These are phyloP conservation scores for Drosophila arizonae DNA, from an alignment of 1,140 invertebrate genomes.

Conservation along the genomic window DNA sequence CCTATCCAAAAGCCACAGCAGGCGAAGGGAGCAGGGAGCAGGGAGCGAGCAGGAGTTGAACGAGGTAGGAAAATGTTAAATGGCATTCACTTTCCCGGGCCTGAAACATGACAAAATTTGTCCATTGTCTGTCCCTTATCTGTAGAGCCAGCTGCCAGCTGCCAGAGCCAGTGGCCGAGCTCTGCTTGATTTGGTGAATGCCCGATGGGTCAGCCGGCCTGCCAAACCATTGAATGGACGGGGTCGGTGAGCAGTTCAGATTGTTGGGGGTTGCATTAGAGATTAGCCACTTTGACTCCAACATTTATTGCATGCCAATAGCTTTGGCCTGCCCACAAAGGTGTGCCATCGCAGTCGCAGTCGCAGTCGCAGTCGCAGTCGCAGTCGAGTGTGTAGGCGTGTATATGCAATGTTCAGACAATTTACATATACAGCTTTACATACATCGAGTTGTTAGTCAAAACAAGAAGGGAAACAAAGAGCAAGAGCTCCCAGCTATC, in stretches of 20 bases:
- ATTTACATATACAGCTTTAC: conserved; percentile 33
- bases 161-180: not conserved
- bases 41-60: not conserved
- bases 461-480: conserved; percentile 15
- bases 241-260: not conserved
- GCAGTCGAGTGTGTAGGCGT: not conserved
- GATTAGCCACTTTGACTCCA: conserved; percentile 49
- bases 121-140: conserved; percentile 24
- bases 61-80: conserved; percentile 16
- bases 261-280: conserved; percentile 3
- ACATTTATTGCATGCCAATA: conserved; percentile 73
- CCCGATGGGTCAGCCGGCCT: conserved; percentile 13
- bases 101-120: conserved; percentile 20
- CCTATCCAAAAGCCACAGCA: not conserved
- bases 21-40: no score
- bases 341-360: not conserved
- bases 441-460: conserved; percentile 25
- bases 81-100: conserved; percentile 1
- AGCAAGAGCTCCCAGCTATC: not conserved
- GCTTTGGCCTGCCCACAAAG: conserved; percentile 43
- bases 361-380: no score
- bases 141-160: conserved; percentile 27
- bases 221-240: conserved; percentile 18
- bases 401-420: conserved; percentile 44
- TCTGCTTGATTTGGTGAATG: conserved; percentile 33